These are phyloP conservation scores for Pteronotus mesoamericanus DNA, from an alignment of 2,797 vertebrate species.

Conservation along the genomic window DNA sequence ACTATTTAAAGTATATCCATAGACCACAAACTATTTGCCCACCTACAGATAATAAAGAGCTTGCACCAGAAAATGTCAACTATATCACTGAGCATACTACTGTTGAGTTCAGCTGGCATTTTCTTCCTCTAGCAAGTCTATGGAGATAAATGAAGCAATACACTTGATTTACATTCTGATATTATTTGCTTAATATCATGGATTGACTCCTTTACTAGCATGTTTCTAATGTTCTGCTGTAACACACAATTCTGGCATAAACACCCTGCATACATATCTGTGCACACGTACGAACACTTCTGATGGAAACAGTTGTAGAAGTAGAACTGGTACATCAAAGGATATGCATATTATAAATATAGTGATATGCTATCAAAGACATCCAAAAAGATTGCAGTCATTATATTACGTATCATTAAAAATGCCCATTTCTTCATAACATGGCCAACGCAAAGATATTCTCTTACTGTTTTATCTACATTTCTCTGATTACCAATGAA, in stretches of 20 bases:
- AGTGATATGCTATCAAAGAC: not conserved
- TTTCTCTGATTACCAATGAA: not conserved
- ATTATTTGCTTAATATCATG: not conserved
- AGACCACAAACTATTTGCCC: not conserved
- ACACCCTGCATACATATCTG: not conserved
- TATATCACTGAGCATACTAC: not conserved
- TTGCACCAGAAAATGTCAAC: not conserved
- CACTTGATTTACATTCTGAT: not conserved
- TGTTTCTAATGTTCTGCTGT: not conserved
- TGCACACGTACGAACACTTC: not conserved
- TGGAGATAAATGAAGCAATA: not conserved
- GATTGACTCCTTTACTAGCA: not conserved
- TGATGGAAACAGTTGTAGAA: not conserved
- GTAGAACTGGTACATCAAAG: not conserved
- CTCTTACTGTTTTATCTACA: not conserved
- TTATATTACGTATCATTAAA: not conserved
- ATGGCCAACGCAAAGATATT: not conserved
- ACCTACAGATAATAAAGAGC: not conserved
- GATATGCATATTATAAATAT: not conserved
- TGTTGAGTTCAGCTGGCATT: not conserved
- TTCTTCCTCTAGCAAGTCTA: not conserved
- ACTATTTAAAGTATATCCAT: not conserved
- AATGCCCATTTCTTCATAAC: not conserved
- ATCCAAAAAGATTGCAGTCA: not conserved
- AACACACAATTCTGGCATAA: not conserved